Evolutionary conservation across 2,888 invertebrate genomes (phyloP).

Genomic region (Noctua fimbriata): DNA sequence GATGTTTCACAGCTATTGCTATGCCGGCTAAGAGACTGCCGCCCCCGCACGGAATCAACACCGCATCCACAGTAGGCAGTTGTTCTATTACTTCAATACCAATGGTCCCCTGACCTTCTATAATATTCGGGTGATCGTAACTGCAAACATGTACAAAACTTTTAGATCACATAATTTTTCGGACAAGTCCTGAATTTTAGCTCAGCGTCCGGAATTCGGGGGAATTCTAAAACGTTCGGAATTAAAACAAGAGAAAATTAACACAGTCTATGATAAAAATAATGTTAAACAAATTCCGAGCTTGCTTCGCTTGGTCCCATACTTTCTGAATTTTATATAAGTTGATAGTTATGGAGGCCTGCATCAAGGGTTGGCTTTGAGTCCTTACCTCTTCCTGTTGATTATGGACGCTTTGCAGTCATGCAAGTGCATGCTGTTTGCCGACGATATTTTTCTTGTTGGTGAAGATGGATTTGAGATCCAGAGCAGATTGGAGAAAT

Average conservation of each 20-base stretch:
- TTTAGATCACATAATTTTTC: neutral
- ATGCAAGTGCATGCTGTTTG: too few relatives aligned
- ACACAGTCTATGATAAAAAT: too few relatives aligned
- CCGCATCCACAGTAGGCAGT: constrained; percentile 95
- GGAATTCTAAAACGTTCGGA: neutral
- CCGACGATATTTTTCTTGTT: too few relatives aligned
- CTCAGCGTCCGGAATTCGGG: neutral
- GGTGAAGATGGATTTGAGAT: too few relatives aligned
- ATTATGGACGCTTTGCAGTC: too few relatives aligned
- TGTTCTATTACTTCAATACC: constrained; percentile 98
- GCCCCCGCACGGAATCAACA: constrained; percentile 97
- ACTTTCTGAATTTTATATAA: too few relatives aligned
- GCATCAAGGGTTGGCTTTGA: too few relatives aligned
- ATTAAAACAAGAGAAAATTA: neutral
- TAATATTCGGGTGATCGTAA: constrained; percentile 97
- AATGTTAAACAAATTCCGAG: too few relatives aligned
- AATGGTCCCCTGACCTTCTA: constrained; percentile 98
- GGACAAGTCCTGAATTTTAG: neutral
- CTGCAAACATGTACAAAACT: constrained; percentile 83
- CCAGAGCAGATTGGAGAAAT: too few relatives aligned
- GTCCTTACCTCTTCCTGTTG: too few relatives aligned
- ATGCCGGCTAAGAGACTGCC: constrained; percentile 97
- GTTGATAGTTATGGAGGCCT: too few relatives aligned
- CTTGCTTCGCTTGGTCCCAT: too few relatives aligned
- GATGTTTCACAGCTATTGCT: constrained; percentile 95